These are phyloP conservation scores for Notodonta dromedarius DNA, from an alignment of 2,888 invertebrate genomes.

Conservation along the genomic window DNA sequence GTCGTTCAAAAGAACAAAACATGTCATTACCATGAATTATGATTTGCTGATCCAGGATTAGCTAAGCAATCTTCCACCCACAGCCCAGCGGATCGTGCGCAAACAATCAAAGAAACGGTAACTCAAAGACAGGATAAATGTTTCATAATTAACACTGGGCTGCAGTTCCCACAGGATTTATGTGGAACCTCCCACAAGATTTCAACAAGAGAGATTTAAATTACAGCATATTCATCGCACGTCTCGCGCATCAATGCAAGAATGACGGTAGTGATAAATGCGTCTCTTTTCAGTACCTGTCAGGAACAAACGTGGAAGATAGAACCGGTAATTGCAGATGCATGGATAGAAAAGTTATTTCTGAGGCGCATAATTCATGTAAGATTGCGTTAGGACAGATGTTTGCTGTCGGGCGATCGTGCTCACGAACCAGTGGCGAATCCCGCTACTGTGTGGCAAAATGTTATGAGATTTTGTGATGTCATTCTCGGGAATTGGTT, in stretches of 20 bases:
- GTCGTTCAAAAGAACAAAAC: too few species aligned
- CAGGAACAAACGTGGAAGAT: constrained; percentile 58
- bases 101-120: constrained; percentile 39
- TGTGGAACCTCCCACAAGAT: constrained; percentile 59
- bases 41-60: neutral
- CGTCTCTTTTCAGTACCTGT: constrained; percentile 62
- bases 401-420: constrained; percentile 10
- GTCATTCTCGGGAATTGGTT: too few species aligned
- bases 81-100: constrained; percentile 30
- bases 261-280: constrained; percentile 69
- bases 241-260: constrained; percentile 61
- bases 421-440: neutral
- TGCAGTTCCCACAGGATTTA: constrained; percentile 58
- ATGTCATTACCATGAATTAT: constrained; percentile 3
- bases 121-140: constrained; percentile 54
- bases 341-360: constrained; percentile 32
- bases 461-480: neutral
- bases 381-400: constrained; percentile 24
- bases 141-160: constrained; percentile 57
- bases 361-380: constrained; percentile 35
- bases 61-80: constrained; percentile 6
- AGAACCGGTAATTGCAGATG: constrained; percentile 59
- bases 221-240: constrained; percentile 66
- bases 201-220: constrained; percentile 66
- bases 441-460: neutral